These are phyloP conservation scores for Noctua janthe DNA, from an alignment of 2,888 invertebrate species.

Conservation along the genomic window DNA sequence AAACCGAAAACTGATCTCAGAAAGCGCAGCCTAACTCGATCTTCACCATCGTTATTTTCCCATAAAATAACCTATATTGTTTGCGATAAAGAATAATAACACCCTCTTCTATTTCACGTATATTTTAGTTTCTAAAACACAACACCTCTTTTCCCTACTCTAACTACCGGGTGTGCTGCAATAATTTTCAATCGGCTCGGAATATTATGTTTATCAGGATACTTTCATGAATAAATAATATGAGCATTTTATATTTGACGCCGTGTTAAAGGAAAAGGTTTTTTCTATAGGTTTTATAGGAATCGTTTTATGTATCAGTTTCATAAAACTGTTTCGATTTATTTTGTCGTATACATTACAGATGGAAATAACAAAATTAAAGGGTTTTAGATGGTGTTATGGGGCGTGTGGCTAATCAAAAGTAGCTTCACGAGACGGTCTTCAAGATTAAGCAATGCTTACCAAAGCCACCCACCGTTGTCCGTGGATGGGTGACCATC, in stretches of 20 bases:
- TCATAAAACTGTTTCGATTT: not conserved
- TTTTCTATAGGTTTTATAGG: slow-evolving; percentile 37
- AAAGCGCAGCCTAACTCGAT: not conserved
- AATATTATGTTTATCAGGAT: slow-evolving; percentile 60
- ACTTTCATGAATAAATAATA: slow-evolving; percentile 63
- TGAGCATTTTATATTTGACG: slow-evolving; percentile 60
- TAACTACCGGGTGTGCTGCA: slow-evolving; percentile 38
- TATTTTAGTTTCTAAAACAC: slow-evolving; percentile 61
- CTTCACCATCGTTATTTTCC: not conserved
- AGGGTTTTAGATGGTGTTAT: not conserved
- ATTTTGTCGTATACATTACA: not conserved
- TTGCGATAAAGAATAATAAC: slow-evolving; percentile 24
- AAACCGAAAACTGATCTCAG: too few species aligned
- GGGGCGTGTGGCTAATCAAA: not conserved
- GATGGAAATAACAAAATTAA: slow-evolving; percentile 1
- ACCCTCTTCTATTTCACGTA: slow-evolving; percentile 10
- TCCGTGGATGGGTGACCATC: not conserved
- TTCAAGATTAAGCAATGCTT: not conserved
- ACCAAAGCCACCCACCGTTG: not conserved
- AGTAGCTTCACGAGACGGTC: too few species aligned
- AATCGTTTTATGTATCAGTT: slow-evolving; percentile 30
- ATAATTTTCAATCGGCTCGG: slow-evolving; percentile 64
- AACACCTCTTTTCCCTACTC: slow-evolving; percentile 39
- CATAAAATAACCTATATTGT: not conserved
- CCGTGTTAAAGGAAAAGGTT: slow-evolving; percentile 50